Evolutionary conservation across 2,888 invertebrate species (phyloP), one percentile per base, ranked within the genome.

Genomic region (Yponomeuta evonymella): DNA sequence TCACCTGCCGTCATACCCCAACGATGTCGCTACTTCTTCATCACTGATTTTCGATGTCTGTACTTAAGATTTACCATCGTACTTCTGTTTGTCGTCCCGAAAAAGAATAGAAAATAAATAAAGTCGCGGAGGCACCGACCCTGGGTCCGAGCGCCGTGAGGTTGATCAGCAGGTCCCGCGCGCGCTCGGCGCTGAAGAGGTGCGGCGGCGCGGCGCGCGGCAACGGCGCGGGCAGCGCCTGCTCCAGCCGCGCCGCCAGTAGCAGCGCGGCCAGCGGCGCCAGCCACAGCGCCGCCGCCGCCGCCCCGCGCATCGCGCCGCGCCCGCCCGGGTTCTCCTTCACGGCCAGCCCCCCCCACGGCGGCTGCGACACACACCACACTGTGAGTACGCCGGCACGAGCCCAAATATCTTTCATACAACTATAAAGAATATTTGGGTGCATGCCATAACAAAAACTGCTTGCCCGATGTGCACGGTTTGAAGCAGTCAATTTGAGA

Each of bases 91-190:
- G 33, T 33, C 3, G 33, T 5, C 33, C 33, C 3, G 33, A 33
- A 4, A 33, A 2, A 33, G 33, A 33, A 5, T 33, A 33, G 33
- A 10, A 30, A 2, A 58, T 58, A 43, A 43, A 43, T 5, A 43
- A 43, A 43, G 43, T 8, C 5, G 6, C 2, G 43, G 43, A 43
- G 43, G 9, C 43, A 29, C 74, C 73, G 58, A 91, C 93, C 81
- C 95, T 81, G 0, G 95, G 94, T 0, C 95, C 95, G 71, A 94
- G 90, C 66, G 90, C 83, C 15, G 95, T 94, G 75, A 95, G 86
- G 78, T 94, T 93, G 75, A 93, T 91, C 73, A 96, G 90, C 81
- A 94, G 94, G 63, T 93, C 91, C 82, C 94, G 93, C 1, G 96
- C 96, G 36, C 94, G 84, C 81, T 95, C 94, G 0, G 94, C 96